A percentile compares a stretch with the other conserved stretches of the same genome.
These are phyloP conservation scores for Lepidocyrtinus sp. DNA, from an alignment of 2,888 invertebrate species.

Conservation along the genomic window DNA sequence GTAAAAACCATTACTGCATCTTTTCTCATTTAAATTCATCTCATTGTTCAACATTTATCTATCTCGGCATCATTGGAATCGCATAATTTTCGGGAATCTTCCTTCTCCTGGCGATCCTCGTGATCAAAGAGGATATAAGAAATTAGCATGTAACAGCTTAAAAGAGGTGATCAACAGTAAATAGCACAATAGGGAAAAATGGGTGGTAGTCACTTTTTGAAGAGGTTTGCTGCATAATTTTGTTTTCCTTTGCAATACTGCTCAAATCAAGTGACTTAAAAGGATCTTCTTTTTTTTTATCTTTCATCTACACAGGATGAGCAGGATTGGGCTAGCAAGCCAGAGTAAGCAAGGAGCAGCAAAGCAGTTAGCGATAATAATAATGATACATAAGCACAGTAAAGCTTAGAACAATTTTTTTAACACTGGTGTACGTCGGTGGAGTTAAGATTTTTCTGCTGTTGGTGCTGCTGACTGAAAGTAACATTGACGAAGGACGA, in stretches of 20 bases:
- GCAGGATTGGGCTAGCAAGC: conserved; percentile 60
- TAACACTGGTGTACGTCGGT: conserved; percentile 4
- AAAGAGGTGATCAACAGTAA: conserved; percentile 52
- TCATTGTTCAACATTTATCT: not conserved
- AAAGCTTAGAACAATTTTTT: conserved; percentile 7
- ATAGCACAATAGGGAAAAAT: conserved; percentile 45
- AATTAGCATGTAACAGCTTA: conserved; percentile 48
- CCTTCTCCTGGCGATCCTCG: conserved; percentile 6
- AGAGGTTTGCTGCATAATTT: conserved; percentile 29
- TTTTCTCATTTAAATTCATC: not conserved
- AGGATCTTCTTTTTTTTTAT: conserved; percentile 56
- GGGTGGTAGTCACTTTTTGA: conserved; percentile 41
- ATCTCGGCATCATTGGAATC: not conserved
- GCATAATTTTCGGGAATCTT: not conserved
- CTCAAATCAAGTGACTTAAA: conserved; percentile 45
- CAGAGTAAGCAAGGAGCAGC: conserved; percentile 25
- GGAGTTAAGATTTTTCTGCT: conserved; percentile 11
- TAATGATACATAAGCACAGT: conserved; percentile 11
- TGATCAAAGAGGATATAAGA: conserved; percentile 40
- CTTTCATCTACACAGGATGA: conserved; percentile 62
- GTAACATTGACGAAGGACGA: conserved; percentile 62
- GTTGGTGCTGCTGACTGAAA: conserved; percentile 26
- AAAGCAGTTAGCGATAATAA: conserved; percentile 16
- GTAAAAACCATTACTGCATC: not conserved
- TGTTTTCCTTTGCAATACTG: conserved; percentile 35